These are phyloP conservation scores for Drosophila melanica DNA, from an alignment of 1,140 invertebrate genomes.

Conservation along the genomic window DNA sequence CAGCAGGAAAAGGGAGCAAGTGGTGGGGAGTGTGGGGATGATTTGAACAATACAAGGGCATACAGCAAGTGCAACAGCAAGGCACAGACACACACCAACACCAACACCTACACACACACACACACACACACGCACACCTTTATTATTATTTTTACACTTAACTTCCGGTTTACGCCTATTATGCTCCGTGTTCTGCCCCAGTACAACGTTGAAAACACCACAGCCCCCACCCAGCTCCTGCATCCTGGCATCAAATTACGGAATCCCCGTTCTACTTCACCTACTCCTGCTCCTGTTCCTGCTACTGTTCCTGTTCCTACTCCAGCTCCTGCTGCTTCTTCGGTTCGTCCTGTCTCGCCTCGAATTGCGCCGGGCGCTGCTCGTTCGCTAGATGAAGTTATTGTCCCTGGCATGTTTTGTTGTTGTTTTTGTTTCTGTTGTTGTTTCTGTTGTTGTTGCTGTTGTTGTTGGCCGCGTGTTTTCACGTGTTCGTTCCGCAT, in stretches of 20 bases:
- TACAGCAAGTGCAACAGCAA: conserved; percentile 29
- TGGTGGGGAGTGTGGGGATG: background rate
- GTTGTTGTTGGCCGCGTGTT: conserved; percentile 60
- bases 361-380: background rate
- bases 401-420: conserved; percentile 73
- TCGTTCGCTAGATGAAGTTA: conserved; percentile 70
- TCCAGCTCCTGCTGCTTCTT: background rate
- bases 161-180: conserved; percentile 83
- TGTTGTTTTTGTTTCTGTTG: conserved; percentile 19
- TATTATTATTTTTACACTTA: conserved; percentile 83
- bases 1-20: background rate
- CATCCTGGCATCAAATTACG: conserved; percentile 71
- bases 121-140: conserved; percentile 60
- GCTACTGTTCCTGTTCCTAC: background rate
- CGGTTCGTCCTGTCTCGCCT: background rate
- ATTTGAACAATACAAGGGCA: conserved; percentile 32
- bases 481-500: conserved; percentile 81
- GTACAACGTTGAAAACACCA: background rate
- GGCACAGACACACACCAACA: conserved; percentile 35
- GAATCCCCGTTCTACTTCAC: conserved; percentile 48
- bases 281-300: conserved; percentile 4
- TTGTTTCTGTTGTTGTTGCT: conserved; percentile 25
- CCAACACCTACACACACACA: conserved; percentile 50
- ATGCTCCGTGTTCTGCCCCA: conserved; percentile 32
- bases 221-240: conserved; percentile 3